Conservation (phyloP, 2,888 invertebrate genomes). For the Petrophora chlorosata region DNA sequence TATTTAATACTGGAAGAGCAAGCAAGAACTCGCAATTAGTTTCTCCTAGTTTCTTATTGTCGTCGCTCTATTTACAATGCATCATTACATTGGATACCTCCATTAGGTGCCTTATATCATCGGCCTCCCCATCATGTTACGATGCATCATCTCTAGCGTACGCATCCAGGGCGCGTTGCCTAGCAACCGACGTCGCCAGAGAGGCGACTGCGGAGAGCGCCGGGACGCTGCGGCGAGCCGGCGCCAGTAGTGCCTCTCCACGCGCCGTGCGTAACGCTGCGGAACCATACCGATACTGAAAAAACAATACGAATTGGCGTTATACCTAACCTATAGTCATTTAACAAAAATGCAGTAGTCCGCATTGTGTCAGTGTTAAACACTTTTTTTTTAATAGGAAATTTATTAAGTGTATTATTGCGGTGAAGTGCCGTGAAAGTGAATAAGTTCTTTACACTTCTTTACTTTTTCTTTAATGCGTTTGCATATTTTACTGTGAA, state of each 20-base stretch:
- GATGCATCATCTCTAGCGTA: conserved; percentile 18
- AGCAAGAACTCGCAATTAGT: too few relatives aligned
- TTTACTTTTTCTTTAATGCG: not conserved
- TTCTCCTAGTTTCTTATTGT: too few relatives aligned
- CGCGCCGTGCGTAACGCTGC: conserved; percentile 51
- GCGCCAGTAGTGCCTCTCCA: conserved; percentile 58
- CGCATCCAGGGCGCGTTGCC: conserved; percentile 56
- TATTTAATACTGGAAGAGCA: too few relatives aligned
- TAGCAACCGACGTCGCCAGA: conserved; percentile 75
- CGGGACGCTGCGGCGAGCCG: conserved; percentile 70
- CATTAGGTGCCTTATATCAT: conserved; percentile 20
- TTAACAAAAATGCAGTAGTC: conserved; percentile 13
- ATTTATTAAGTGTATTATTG: not conserved
- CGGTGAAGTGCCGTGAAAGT: conserved; percentile 17
- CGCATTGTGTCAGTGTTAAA: not conserved
- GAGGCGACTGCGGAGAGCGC: conserved; percentile 64
- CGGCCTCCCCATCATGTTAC: conserved; percentile 18
- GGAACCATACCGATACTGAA: conserved; percentile 30
- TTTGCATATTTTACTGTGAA: not conserved
- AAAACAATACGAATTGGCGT: conserved; percentile 20
- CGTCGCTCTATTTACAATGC: too few relatives aligned
- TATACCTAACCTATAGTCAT: conserved; percentile 10
- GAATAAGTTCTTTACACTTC: not conserved
- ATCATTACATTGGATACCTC: not conserved
- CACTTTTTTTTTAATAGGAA: conserved; percentile 2